Conservation (phyloP, 53 echinoderm and acorn worm genomes). For the Stichopus horrens region DNA sequence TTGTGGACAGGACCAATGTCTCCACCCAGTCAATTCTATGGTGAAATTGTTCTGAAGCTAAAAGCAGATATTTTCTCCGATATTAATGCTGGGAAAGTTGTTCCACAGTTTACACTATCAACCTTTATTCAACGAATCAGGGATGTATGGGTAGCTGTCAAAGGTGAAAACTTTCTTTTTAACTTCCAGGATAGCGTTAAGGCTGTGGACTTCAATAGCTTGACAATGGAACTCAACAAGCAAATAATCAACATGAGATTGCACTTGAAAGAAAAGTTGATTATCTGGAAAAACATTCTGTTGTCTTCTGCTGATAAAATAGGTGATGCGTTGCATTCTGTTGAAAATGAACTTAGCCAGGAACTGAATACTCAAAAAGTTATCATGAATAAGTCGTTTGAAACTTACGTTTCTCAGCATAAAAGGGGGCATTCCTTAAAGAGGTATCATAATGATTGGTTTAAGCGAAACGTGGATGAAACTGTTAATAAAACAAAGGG, state of each 20-base stretch:
- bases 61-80: slow-evolving; percentile 24
- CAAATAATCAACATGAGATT: not conserved
- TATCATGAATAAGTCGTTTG: not conserved
- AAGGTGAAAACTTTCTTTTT: slow-evolving; percentile 26
- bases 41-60: not conserved
- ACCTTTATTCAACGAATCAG: slow-evolving; percentile 2
- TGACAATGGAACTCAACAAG: slow-evolving; percentile 16
- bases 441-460: not conserved
- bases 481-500: no score
- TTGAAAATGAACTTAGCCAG: not conserved
- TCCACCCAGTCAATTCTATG: slow-evolving; percentile 28
- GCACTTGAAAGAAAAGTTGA: not conserved
- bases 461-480: no score
- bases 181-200: slow-evolving; percentile 34
- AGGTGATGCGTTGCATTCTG: not conserved
- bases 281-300: not conserved
- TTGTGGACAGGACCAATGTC: slow-evolving; percentile 34
- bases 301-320: not conserved
- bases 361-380: not conserved
- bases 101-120: slow-evolving; percentile 1
- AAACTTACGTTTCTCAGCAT: not conserved
- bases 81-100: not conserved
- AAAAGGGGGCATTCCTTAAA: not conserved
- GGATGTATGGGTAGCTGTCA: slow-evolving; percentile 32
- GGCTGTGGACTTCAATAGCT: slow-evolving; percentile 7